Conservation (phyloP, 2,797 vertebrate genomes). For the Ara ararauna region DNA sequence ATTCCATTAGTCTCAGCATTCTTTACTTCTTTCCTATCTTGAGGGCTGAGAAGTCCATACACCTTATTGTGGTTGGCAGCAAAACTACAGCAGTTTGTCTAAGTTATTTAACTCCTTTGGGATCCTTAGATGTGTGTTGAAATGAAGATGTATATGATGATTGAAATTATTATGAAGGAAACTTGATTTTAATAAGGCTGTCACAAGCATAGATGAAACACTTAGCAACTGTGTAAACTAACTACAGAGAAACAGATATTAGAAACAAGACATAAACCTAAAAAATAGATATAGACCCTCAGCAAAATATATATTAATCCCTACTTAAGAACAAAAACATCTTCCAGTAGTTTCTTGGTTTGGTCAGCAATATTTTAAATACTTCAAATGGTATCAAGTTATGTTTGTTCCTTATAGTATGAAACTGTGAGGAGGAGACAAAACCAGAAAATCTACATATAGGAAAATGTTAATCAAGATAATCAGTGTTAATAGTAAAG, state of each 20-base stretch:
- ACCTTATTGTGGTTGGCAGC: not conserved
- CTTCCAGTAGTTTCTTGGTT: not conserved
- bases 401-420: not conserved
- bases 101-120: not conserved
- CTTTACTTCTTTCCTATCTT: slow-evolving; percentile 8
- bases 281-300: not conserved
- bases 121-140: not conserved
- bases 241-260: not conserved
- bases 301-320: not conserved
- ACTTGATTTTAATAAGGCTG: not conserved
- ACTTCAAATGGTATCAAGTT: not conserved
- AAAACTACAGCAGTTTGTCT: not conserved
- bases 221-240: not conserved
- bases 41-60: not conserved
- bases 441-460: not conserved
- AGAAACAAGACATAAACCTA: not conserved
- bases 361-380: not conserved
- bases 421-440: not conserved
- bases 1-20: not conserved
- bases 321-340: not conserved
- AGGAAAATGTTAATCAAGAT: not conserved
- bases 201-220: not conserved
- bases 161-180: not conserved
- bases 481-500: not conserved
- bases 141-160: not conserved